Evolutionary conservation across 2,113 vertebrate species (phyloP).

Genomic region (Myrmecobius fasciatus): DNA sequence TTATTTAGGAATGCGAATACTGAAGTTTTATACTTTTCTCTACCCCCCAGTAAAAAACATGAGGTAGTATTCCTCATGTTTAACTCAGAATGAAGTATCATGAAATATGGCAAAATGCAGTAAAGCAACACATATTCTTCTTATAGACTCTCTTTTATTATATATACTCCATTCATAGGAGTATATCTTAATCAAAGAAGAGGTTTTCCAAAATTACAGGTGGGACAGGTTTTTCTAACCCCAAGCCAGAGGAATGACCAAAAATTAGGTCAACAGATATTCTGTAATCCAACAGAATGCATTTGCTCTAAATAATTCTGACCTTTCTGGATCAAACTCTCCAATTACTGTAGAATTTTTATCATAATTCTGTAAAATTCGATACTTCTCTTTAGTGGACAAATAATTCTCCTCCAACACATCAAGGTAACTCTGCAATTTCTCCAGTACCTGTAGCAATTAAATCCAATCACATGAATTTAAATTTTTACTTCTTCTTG

Average conservation of each 20-base stretch:
- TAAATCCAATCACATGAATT: slow-evolving; percentile 59
- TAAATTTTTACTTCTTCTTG: neutral
- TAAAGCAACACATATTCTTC: neutral
- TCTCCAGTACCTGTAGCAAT: slow-evolving; percentile 86
- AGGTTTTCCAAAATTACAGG: neutral
- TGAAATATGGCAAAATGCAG: neutral
- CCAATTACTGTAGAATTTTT: slow-evolving; percentile 82
- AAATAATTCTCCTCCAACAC: slow-evolving; percentile 90
- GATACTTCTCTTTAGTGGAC: slow-evolving; percentile 88
- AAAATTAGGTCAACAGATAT: neutral
- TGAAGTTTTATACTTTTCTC: neutral
- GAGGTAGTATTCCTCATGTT: neutral
- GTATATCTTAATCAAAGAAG: neutral
- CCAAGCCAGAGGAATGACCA: neutral
- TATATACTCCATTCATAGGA: neutral
- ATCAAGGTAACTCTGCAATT: slow-evolving; percentile 88
- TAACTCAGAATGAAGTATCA: neutral
- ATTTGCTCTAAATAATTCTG: slow-evolving; percentile 47
- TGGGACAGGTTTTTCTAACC: neutral
- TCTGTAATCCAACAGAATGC: neutral
- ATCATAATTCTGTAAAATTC: slow-evolving; percentile 84
- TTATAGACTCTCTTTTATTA: neutral
- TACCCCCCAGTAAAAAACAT: neutral
- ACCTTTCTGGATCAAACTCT: slow-evolving; percentile 93
- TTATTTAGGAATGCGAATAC: neutral